These are phyloP conservation scores for Lithophane leautieri DNA, from an alignment of 2,888 invertebrate species.

Conservation along the genomic window DNA sequence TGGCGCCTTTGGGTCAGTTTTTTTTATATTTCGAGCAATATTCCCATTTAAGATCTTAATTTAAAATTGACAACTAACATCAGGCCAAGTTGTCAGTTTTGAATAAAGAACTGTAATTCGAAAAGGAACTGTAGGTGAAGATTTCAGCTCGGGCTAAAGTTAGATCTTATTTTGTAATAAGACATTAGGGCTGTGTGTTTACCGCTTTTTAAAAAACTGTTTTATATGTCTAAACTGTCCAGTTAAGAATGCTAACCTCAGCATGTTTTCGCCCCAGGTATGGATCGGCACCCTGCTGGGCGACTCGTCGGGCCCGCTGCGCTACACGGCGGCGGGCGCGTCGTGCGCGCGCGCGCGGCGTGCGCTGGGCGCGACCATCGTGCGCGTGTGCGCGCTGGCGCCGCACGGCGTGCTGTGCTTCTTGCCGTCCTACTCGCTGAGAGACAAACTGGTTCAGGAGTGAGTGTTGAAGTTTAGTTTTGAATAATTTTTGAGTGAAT, in stretches of 20 bases:
- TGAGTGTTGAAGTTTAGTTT: not conserved
- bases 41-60: no score
- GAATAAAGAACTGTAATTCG: no score
- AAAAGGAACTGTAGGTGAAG: no score
- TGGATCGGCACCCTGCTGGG: constrained; percentile 90
- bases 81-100: no score
- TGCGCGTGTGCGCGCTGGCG: constrained; percentile 89
- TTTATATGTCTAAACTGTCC: not conserved
- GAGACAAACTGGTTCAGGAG: constrained; percentile 49
- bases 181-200: no score
- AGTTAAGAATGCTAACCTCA: no score
- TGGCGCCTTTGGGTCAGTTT: no score
- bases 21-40: no score
- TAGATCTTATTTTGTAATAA: no score
- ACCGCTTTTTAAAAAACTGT: not conserved
- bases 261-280: constrained; percentile 82
- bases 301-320: constrained; percentile 80
- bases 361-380: constrained; percentile 91
- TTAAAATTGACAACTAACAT: no score
- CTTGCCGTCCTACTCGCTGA: constrained; percentile 92
- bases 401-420: constrained; percentile 94
- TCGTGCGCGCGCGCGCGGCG: fast-evolving
- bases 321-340: constrained; percentile 40
- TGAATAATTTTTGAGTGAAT: no score
- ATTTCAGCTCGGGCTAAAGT: no score